Conservation (phyloP, 2,888 invertebrate genomes). For the Adineta ricciae region DNA sequence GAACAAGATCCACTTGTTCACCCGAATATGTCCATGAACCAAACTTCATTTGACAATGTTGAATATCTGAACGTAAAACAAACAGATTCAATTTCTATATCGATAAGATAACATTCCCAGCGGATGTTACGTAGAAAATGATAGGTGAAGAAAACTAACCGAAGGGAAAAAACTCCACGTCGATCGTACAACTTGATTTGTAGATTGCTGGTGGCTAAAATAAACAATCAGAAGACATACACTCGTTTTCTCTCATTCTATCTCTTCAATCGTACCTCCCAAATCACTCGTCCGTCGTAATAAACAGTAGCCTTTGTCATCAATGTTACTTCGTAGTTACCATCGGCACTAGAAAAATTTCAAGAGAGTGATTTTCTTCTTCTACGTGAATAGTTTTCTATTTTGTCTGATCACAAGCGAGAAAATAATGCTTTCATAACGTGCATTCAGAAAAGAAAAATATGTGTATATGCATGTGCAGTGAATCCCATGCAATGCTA, state of each 20-base stretch:
- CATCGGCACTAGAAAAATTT: conserved; percentile 66
- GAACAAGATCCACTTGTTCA: conserved; percentile 28
- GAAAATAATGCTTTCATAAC: too few relatives aligned
- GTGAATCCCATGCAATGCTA: background rate
- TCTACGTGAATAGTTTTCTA: too few relatives aligned
- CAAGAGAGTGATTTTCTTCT: background rate
- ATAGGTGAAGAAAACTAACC: conserved; percentile 34
- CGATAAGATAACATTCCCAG: too few relatives aligned
- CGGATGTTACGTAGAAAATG: too few relatives aligned
- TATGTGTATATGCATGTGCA: background rate
- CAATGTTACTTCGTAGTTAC: conserved; percentile 81
- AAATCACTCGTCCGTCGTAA: conserved; percentile 77
- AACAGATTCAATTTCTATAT: too few relatives aligned
- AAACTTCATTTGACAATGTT: conserved; percentile 91
- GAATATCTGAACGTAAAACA: conserved; percentile 43
- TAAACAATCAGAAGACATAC: conserved; percentile 51
- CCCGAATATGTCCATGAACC: conserved; percentile 97
- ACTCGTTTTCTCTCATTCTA: background rate
- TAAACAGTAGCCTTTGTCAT: conserved; percentile 90
- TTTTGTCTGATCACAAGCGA: too few relatives aligned
- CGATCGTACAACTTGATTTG: conserved; percentile 62
- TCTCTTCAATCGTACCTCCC: conserved; percentile 52
- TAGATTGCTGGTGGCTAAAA: conserved; percentile 81
- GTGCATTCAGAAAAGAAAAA: too few relatives aligned
- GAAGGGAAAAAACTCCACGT: conserved; percentile 52